These are phyloP conservation scores for Ormyrus nitidulus DNA, from an alignment of 2,888 invertebrate species.

Conservation along the genomic window DNA sequence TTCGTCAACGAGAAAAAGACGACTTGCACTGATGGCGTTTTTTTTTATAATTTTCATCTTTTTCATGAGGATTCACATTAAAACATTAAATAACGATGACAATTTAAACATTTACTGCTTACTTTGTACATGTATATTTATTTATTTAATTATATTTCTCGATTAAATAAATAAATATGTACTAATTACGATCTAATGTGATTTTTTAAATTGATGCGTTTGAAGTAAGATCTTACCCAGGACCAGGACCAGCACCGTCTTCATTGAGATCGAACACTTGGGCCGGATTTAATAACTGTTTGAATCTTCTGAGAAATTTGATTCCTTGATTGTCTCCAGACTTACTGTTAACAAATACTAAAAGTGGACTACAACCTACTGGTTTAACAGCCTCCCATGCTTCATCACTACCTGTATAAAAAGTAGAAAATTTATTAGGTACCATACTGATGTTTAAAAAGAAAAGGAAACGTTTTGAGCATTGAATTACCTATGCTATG, in stretches of 20 bases:
- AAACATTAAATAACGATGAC: background rate
- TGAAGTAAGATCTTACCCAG: slow-evolving; percentile 80
- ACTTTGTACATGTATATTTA: slow-evolving; percentile 9
- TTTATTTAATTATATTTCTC: slow-evolving; percentile 1
- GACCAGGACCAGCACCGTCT: slow-evolving; percentile 81
- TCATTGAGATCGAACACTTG: slow-evolving; percentile 98
- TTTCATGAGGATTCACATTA: slow-evolving; percentile 17
- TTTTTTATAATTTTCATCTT: slow-evolving; percentile 2
- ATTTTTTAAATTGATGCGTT: slow-evolving; percentile 11
- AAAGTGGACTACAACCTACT: slow-evolving; percentile 84
- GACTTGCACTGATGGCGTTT: background rate
- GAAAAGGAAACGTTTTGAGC: no score
- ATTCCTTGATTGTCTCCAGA: slow-evolving; percentile 98
- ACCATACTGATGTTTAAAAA: no score
- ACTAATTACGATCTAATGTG: background rate
- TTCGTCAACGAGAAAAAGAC: slow-evolving; percentile 24
- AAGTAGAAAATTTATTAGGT: slow-evolving; percentile 17
- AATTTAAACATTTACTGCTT: background rate
- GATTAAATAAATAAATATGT: slow-evolving; percentile 5
- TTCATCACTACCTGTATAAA: slow-evolving; percentile 82
- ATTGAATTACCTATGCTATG: slow-evolving; percentile 84
- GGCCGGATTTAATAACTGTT: slow-evolving; percentile 96
- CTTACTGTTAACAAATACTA: slow-evolving; percentile 98
- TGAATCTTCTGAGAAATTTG: slow-evolving; percentile 95
- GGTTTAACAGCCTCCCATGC: slow-evolving; percentile 90